phyloP scores from a whole-genome alignment of 1,140 invertebrate species.

The Temnothorax nylanderi region DNA sequence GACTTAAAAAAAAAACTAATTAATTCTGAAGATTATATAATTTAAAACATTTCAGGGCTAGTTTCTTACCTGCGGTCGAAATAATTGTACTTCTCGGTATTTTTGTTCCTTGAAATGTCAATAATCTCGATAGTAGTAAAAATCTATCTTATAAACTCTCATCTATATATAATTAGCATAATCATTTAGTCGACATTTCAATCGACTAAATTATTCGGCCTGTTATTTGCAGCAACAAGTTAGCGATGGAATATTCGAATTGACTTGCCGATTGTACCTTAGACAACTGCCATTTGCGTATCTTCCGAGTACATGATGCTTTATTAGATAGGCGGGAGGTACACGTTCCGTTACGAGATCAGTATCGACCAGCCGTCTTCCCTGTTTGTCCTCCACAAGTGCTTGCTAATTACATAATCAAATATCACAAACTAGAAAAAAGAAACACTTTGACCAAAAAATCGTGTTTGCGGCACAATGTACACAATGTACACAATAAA shows the following conservation, averaged over 20 bases:
- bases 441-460: neutral
- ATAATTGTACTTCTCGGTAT: neutral
- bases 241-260: slow-evolving; percentile 36
- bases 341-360: slow-evolving; percentile 70
- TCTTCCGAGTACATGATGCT: slow-evolving; percentile 66
- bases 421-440: neutral
- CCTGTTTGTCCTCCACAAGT: slow-evolving; percentile 6
- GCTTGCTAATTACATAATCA: slow-evolving; percentile 12
- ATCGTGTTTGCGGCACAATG: neutral
- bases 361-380: slow-evolving; percentile 68
- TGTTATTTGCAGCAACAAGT: slow-evolving; percentile 46
- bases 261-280: slow-evolving; percentile 32
- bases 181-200: neutral
- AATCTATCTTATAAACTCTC: neutral
- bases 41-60: neutral
- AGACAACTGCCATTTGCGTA: slow-evolving; percentile 47
- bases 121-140: neutral
- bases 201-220: slow-evolving; percentile 15
- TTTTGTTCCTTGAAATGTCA: neutral
- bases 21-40: neutral
- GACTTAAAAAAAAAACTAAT: neutral
- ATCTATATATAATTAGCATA: neutral
- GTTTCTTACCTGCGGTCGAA: neutral
- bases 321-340: slow-evolving; percentile 71
- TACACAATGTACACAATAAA: neutral